Evolutionary conservation across 1,140 invertebrate genomes (phyloP), one percentile per base, ranked within the genome.

Genomic region (Drosophila rhopaloa): DNA sequence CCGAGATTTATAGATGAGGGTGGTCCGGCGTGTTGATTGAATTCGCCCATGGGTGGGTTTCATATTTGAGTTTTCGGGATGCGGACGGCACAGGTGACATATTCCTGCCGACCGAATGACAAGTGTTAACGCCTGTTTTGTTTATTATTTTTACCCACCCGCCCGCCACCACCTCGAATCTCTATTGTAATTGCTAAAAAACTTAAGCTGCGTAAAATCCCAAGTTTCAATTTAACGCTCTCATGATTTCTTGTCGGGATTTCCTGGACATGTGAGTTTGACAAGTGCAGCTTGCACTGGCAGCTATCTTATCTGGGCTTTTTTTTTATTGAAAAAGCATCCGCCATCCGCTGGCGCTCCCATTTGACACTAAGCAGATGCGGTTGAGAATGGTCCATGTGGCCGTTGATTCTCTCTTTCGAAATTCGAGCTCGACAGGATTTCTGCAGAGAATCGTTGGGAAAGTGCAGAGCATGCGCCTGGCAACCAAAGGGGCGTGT

Each of bases 181-280:
- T 59, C 57, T 13, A 50, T 71, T 61, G 72, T 89, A 89, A 89
- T 89, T 89, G 84, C 85, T 89, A 89, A 89, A 89, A 89, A 89
- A 89, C 84, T 89, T 73, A 89, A 89, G 77, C 84, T 84, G 61
- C 84, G 85, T 89, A 11, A 89, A 89, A 89, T 89, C 84, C 85
- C 65, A 90, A 90, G 85, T 84, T 89, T 89, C 85, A 89, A 89
- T 89, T 89, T 89, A 85, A 89, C 85, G 84, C 77, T 73, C 51
- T 67, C 78, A 54, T 89, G 84, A 80, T 83, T 89, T 74, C 68
- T 67, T 65, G 51, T 63, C 40, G 55, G 54, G 57, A 55, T 77
- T 56, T 46, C 40, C 46, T 66, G 66, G 58, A 57, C 76, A 59
- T 65, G 61, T 58, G 61, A 38, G 19, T 58, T 51, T 46, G 72